Base-by-base conservation (phyloP, 2,888 invertebrate species). In the Polydrusus pterygomalis region DNA sequence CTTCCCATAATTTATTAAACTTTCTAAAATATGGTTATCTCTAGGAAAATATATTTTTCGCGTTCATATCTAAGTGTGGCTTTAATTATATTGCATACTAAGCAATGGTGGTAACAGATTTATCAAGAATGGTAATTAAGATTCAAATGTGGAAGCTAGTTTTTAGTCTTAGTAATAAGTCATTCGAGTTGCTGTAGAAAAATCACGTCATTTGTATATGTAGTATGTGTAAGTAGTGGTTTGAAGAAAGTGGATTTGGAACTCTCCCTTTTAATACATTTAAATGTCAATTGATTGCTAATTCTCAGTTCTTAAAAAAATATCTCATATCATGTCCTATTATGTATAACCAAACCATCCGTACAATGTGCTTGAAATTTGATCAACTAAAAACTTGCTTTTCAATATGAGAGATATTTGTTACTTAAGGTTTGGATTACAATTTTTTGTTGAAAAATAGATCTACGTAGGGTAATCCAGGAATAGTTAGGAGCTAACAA, bases 11-110 rank as follows among this genome's bases (percentile, higher is more conserved):
- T 72, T 65, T 65, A 72, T 72, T 56, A 25, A 45, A 72, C 72
- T 72, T 72, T 72, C 72, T 72, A 72, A 70, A 72, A 65, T 45
- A 72, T 51, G 56, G 43, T 64, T 72, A 64, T 72, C 72, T 54
- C 15, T 58, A 64, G 56, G 64, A 56, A 72, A 72, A 58, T 43
- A 56, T 25, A 64, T 65, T 72, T 72, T 72, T 72, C 34, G 64
- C 13, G 54, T 15, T 34, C 54, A 17, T 63, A 63, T 64, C 62
- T 64, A 43, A 54, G 54, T 67, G 49, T 70, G 58, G 47, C 62
- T 70, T 70, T 70, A 70, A 70, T 70, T 70, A 65, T 72, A 64
- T 56, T n/a, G 17, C 30, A 56, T 15, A 54, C 65, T 65, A 72
- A 72, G n/a, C 72, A 72, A 64, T 72, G 72, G 56, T 45, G 51